phyloP scores from a whole-genome alignment of 2,888 invertebrate genomes.

The Drosophila colorata region DNA sequence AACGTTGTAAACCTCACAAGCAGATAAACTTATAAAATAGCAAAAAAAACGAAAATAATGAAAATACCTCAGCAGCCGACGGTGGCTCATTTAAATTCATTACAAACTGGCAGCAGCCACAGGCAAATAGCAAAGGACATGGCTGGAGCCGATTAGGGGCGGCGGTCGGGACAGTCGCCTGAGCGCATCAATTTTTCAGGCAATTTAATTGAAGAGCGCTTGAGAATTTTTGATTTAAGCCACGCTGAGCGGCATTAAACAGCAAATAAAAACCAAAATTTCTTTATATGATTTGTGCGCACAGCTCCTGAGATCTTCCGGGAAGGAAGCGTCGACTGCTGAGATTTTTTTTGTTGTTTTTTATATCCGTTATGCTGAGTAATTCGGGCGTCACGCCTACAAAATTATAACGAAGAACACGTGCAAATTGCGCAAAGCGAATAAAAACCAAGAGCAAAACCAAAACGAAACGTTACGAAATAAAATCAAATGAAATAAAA shows the following conservation, averaged over 20 bases:
- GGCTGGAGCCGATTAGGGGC: not conserved
- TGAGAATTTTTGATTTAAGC: conserved; percentile 53
- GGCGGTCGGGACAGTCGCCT: conserved; percentile 1
- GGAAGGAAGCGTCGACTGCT: conserved; percentile 7
- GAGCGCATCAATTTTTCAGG: conserved; percentile 65
- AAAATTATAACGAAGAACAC: conserved; percentile 57
- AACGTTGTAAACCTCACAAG: conserved; percentile 2
- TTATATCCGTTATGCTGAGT: conserved; percentile 20
- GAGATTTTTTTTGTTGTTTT: conserved; percentile 43
- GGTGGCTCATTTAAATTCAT: conserved; percentile 54
- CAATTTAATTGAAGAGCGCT: conserved; percentile 73
- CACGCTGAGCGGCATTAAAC: conserved; percentile 40
- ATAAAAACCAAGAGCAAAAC: conserved; percentile 40
- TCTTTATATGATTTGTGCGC: conserved; percentile 29
- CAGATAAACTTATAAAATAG: conserved; percentile 28
- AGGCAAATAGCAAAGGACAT: conserved; percentile 18
- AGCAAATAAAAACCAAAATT: conserved; percentile 41
- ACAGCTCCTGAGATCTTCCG: not conserved
- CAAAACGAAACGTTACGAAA: conserved; percentile 46
- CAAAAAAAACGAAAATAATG: conserved; percentile 31
- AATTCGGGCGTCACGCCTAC: conserved; percentile 54
- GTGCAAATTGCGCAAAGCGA: conserved; percentile 45
- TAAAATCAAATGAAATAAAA: conserved; percentile 57
- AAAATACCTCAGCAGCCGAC: conserved; percentile 43
- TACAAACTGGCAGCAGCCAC: conserved; percentile 12